A percentile compares a stretch with the other conserved stretches of the same genome.
phyloP scores from a whole-genome alignment of 2,113 vertebrate genomes.

The Strigops habroptila region DNA sequence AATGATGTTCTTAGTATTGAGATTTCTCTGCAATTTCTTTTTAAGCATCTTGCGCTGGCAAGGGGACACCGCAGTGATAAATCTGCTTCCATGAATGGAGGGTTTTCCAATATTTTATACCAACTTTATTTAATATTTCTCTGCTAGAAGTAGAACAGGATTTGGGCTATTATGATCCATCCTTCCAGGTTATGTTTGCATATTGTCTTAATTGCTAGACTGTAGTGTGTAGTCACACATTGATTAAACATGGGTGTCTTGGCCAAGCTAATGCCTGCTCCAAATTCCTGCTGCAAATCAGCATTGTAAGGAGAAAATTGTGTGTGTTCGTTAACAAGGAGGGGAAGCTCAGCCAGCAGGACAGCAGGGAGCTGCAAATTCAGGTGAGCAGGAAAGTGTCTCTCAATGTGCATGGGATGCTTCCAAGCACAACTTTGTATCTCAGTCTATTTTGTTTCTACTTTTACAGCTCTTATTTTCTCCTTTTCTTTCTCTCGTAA shows the following conservation, averaged over 20 bases:
- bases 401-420: not conserved
- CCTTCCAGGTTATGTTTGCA: not conserved
- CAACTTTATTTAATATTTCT: not conserved
- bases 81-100: not conserved
- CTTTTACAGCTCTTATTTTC: not conserved
- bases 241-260: not conserved
- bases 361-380: not conserved
- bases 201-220: accelerated
- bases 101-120: not conserved
- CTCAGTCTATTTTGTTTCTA: not conserved
- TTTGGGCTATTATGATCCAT: not conserved
- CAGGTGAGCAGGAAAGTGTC: not conserved
- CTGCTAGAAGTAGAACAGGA: not conserved
- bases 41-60: not conserved
- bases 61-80: not conserved
- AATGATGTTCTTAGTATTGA: not conserved
- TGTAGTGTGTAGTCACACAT: not conserved
- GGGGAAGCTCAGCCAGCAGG: not conserved
- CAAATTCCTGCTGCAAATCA: not conserved
- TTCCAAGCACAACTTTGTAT: not conserved
- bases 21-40: not conserved
- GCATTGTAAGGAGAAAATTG: not conserved
- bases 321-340: not conserved
- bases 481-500: not conserved
- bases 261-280: not conserved